A percentile compares a stretch with the other conserved stretches of the same genome.
phyloP scores from a whole-genome alignment of 2,888 invertebrate genomes.

The Eupithecia centaureata region DNA sequence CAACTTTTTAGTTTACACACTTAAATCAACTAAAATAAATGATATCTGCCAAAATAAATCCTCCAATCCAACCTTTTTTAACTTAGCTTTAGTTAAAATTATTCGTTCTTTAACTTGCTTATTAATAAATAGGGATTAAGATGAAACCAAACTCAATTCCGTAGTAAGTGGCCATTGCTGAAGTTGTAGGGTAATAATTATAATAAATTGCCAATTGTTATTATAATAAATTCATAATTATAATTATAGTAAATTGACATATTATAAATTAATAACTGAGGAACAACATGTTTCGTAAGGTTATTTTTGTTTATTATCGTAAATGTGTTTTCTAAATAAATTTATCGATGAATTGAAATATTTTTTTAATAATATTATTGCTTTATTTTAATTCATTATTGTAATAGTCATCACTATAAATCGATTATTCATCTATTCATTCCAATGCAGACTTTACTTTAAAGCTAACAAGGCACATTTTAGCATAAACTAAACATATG shows the following conservation, averaged over 20 bases:
- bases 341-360: background rate
- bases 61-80: background rate
- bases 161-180: too few species aligned
- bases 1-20: background rate
- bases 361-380: background rate
- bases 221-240: too few species aligned
- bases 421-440: conserved; percentile 18
- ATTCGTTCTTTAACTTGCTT: too few species aligned
- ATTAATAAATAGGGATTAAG: too few species aligned
- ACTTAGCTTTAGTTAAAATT: background rate
- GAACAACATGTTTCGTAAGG: background rate
- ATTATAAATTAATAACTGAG: background rate
- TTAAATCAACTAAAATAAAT: background rate
- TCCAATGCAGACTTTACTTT: conserved; percentile 31
- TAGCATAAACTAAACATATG: conserved; percentile 40
- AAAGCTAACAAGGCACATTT: conserved; percentile 43
- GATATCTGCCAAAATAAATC: background rate
- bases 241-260: background rate
- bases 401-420: conserved; percentile 25
- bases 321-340: background rate
- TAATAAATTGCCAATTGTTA: background rate
- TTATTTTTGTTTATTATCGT: background rate
- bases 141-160: too few species aligned
- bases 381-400: conserved; percentile 7
- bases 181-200: background rate